Evolutionary conservation across 2,113 vertebrate species (phyloP), one percentile per base, ranked within the genome.

Genomic region (Psittacula cyanocephala): DNA sequence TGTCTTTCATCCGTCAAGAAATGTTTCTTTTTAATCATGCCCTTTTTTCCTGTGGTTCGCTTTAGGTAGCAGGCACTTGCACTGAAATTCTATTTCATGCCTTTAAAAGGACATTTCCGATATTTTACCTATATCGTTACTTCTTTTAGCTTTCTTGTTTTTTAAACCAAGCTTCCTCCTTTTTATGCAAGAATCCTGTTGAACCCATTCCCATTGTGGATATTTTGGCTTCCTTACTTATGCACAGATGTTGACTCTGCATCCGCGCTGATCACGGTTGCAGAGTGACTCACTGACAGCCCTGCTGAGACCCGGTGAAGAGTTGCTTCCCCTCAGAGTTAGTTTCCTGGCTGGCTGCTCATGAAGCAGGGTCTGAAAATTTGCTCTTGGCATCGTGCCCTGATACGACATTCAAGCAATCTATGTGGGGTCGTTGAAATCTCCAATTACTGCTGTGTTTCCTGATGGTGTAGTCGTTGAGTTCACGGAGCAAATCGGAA

Each of bases 271-370:
- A 31, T 91, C 13, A 0, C 0, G 2, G 33, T 52, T 67, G 72
- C 64, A 14, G 39, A 49, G 70, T 46, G 85, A 88, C 71, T 90
- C 79, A 46, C 17, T 90, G 94, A 71, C 88, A 92, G 77, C 43
- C 50, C 91, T 84, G 88, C 72, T 53, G 88, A 84, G 83, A 84
- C 60, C 9, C 1, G 0, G 17, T 50, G 86, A 94, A 50, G 91
- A 91, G 80, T 63, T 90, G 64, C 92, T 88, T 95, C 77, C 80
- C 60, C 60, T 84, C 3, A 0, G 44, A 79, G 62, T 79, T 95
- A 79, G 62, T 75, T 95, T 89, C 88, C 89, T 95, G 89, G 69
- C 79, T 74, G 63, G 72, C 86, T 78, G 72, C 86, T 88, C 46
- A 18, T 0, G 6, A 82, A 95, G n/a, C 86, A 64, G 50, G 8